Percentiles rank a stretch among this genome's conserved stretches.
phyloP scores from a whole-genome alignment of 2,113 vertebrate genomes.

The Indri indri region DNA sequence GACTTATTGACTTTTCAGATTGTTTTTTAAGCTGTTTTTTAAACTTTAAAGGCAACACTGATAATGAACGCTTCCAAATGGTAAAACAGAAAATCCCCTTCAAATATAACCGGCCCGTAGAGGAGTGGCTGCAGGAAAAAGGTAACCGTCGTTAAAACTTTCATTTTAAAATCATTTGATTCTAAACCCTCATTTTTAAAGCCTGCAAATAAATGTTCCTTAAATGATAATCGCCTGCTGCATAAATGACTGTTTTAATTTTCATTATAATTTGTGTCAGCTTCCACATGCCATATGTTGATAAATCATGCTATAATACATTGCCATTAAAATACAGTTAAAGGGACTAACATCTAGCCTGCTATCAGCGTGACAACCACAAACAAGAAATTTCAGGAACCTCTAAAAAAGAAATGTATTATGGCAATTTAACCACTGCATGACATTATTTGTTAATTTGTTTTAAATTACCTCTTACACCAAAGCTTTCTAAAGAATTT shows the following conservation, averaged over 20 bases:
- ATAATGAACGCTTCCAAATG: conserved; percentile 99
- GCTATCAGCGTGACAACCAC: conserved; percentile 73
- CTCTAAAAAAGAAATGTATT: conserved; percentile 80
- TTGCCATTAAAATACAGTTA: conserved; percentile 94
- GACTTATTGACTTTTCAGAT: conserved; percentile 90
- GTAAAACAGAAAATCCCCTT: conserved; percentile 99
- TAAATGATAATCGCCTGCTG: conserved; percentile 90
- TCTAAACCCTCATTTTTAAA: conserved; percentile 90
- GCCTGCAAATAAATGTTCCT: conserved; percentile 90
- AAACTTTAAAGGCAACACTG: conserved; percentile 99
- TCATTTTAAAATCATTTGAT: conserved; percentile 90
- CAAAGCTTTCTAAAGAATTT: conserved; percentile 76
- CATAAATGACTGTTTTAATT: conserved; percentile 90
- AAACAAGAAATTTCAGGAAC: conserved; percentile 80
- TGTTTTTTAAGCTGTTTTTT: conserved; percentile 98
- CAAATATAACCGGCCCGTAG: conserved; percentile 99
- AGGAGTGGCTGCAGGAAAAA: conserved; percentile 99
- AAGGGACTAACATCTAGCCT: conserved; percentile 91
- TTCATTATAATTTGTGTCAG: conserved; percentile 89
- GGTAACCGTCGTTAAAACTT: conserved; percentile 95
- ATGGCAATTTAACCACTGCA: conserved; percentile 86
- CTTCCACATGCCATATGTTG: conserved; percentile 91
- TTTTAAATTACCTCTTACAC: conserved; percentile 77
- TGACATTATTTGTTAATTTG: conserved; percentile 83
- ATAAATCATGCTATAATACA: conserved; percentile 92